Evolutionary conservation across 1,140 invertebrate species (phyloP).

Genomic region (Triops longicaudatus): DNA sequence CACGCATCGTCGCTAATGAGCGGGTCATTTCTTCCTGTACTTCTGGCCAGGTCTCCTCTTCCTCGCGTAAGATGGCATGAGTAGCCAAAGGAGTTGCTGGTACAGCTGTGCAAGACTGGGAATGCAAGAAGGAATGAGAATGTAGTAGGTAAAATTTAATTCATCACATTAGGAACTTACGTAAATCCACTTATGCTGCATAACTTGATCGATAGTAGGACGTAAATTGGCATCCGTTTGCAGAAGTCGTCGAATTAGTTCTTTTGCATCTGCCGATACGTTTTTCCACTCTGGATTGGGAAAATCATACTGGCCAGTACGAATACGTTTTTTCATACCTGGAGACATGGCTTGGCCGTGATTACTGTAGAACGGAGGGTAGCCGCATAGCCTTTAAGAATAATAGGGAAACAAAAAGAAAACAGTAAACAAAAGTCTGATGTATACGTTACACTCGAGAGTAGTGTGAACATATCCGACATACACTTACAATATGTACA

Average conservation of each 20-base stretch:
- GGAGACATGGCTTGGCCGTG: constrained; percentile 94
- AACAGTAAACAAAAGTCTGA: too few species aligned
- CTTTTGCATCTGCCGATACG: constrained; percentile 88
- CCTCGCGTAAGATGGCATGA: constrained; percentile 73
- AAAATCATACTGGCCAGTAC: constrained; percentile 93
- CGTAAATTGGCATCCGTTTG: constrained; percentile 85
- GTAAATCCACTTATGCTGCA: constrained; percentile 81
- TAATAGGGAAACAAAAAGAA: too few species aligned
- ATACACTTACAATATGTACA: constrained; percentile 85
- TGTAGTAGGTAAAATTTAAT: background rate
- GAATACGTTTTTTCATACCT: constrained; percentile 97
- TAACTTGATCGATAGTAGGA: constrained; percentile 81
- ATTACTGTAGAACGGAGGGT: constrained; percentile 96
- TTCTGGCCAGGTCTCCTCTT: constrained; percentile 86
- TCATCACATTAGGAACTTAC: constrained; percentile 47
- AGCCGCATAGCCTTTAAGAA: constrained; percentile 75
- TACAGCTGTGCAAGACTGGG: constrained; percentile 71
- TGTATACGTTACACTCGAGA: too few species aligned
- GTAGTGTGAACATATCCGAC: background rate
- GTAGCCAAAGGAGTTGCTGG: constrained; percentile 90
- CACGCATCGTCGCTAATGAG: constrained; percentile 88
- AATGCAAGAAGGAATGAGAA: constrained; percentile 33
- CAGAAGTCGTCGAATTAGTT: constrained; percentile 86
- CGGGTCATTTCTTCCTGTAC: constrained; percentile 98
- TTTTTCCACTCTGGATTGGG: constrained; percentile 92